These are phyloP conservation scores for Oreotrochilus melanogaster DNA, from an alignment of 2,113 vertebrate species.

Conservation along the genomic window DNA sequence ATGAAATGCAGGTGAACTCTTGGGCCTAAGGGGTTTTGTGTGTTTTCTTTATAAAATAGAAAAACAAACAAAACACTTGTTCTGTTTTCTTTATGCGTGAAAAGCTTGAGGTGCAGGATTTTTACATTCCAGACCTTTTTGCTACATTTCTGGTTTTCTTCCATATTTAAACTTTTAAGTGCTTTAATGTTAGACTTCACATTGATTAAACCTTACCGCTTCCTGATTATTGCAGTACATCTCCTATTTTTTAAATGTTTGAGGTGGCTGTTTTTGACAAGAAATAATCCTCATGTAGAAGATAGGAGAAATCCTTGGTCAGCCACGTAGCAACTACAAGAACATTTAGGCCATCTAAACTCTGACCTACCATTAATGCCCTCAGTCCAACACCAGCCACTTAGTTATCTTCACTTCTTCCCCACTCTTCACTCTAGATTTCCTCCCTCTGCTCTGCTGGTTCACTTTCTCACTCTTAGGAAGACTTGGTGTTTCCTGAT, in stretches of 20 bases:
- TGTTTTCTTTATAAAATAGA: constrained; percentile 71
- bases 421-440: neutral
- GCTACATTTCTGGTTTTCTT: constrained; percentile 1
- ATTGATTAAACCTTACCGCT: constrained; percentile 49
- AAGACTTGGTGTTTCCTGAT: neutral
- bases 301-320: neutral
- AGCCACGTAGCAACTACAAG: fast-evolving
- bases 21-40: constrained; percentile 67
- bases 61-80: constrained; percentile 59
- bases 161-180: constrained; percentile 40
- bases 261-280: neutral
- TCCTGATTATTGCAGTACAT: constrained; percentile 4
- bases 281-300: neutral
- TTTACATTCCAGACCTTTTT: constrained; percentile 59
- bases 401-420: neutral
- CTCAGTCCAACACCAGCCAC: neutral
- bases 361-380: fast-evolving
- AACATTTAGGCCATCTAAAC: fast-evolving
- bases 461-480: neutral
- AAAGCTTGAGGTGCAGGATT: constrained; percentile 48
- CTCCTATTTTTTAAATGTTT: neutral
- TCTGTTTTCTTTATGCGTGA: constrained; percentile 61
- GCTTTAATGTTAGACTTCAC: constrained; percentile 38
- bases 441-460: neutral
- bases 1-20: constrained; percentile 71